phyloP scores from a whole-genome alignment of 2,888 invertebrate genomes.

The Oeneis ivallda region DNA sequence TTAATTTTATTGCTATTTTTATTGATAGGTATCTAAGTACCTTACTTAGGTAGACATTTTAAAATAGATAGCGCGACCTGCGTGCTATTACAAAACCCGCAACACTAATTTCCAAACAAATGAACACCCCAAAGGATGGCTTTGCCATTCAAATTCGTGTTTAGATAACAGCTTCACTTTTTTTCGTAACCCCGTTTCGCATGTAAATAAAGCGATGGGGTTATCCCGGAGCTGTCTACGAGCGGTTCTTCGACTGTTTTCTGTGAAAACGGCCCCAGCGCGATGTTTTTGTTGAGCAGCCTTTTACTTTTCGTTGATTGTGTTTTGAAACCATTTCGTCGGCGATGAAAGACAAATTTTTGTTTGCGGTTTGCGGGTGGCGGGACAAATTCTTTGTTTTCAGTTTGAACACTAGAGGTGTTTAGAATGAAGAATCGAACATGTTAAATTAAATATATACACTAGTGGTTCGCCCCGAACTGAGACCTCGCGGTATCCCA shows the following conservation, averaged over 20 bases:
- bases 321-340: conserved; percentile 59
- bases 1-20: too few species aligned
- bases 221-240: conserved; percentile 41
- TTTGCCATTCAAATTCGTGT: conserved; percentile 50
- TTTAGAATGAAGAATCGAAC: too few species aligned
- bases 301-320: conserved; percentile 58
- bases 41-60: too few species aligned
- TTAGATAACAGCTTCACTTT: conserved; percentile 44
- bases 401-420: conserved; percentile 2
- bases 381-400: conserved; percentile 17
- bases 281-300: conserved; percentile 46
- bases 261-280: conserved; percentile 45
- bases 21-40: too few species aligned
- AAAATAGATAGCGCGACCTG: too few species aligned
- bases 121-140: conserved; percentile 40
- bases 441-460: too few species aligned
- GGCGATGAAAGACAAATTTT: conserved; percentile 40
- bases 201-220: conserved; percentile 59
- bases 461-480: too few species aligned
- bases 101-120: conserved; percentile 23
- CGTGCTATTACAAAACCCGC: background rate
- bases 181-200: conserved; percentile 57
- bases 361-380: conserved; percentile 21
- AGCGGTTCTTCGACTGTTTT: conserved; percentile 49
- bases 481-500: too few species aligned